Evolutionary conservation across 2,888 invertebrate genomes (phyloP), one percentile per base, ranked within the genome.

Genomic region (Drosophila anomelani): DNA sequence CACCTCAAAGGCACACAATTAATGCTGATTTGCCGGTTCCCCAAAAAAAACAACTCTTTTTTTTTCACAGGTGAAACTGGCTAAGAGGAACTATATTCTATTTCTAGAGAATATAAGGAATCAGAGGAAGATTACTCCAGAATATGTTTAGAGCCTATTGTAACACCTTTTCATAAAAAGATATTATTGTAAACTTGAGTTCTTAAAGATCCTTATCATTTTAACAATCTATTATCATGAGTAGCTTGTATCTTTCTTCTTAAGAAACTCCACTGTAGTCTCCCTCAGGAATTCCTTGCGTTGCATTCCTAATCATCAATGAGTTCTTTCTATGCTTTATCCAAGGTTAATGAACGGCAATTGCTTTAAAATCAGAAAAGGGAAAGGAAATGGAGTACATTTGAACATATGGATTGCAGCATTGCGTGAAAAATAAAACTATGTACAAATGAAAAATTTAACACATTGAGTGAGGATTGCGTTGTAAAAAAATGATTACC

Each of bases 301-400:
- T 10, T 49, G 39, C 70, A 49, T 60, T 49, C 54, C 63, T 23
- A 64, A 68, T 51, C 46, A 38, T 70, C 32, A 67, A 69, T 57
- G 57, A 39, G 29, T 44, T 59, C 32, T 39, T 39, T 32, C n/a
- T 47, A 38, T 39, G 53, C 20, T 38, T 39, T 53, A 15, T 23
- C 46, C 61, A 71, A 71, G 71, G 71, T 71, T 71, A 71, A 71
- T 71, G 71, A 71, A 71, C 71, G 61, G 26, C 43, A 39, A 56
- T 26, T 47, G 26, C 15, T 47, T 13, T 41, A 36, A 29, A 47
- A 66, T 67, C 36, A 55, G 67, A 54, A n/a, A 13, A 51, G 34
- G 23, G 59, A 26, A 41, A 26, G 39, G 23, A 32, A 54, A 39
- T 54, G 5, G 23, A 32, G 4, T 23, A n/a, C 3, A 32, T 53